Base-by-base conservation (phyloP, 2,888 invertebrate species). In the Allophyes oxyacanthae region DNA sequence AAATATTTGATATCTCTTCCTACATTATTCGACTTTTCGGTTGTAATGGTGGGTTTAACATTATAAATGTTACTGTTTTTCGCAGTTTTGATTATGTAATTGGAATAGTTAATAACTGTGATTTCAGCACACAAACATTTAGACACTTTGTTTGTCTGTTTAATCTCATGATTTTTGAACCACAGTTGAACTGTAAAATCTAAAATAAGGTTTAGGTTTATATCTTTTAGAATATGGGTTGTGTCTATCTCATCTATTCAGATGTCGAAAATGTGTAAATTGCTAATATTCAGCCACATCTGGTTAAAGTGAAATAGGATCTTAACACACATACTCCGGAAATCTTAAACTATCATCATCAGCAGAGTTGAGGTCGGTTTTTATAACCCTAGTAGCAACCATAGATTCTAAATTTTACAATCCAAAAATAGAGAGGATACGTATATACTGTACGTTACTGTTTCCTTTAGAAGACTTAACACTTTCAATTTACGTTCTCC, bases 1-100 rank as follows among this genome's bases (percentile, higher is more conserved):
- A n/a, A n/a, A n/a, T 69, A 58, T 75, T 68, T 74, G 65, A 81
- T 66, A 61, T 45, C 15, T 59, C 33, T 66, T 54, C 38, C 38
- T 62, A 57, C 41, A 62, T 70, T 53, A 60, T 72, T 64, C 43
- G 28, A 45, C 10, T 6, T 72, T 66, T 58, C 8, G 10, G 20
- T 8, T 37, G 42, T 43, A 32, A 28, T 36, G 25, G 13, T 28
- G 36, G 36, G 11, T 48, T 44, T 55, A 40, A 49, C 55, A 6
- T 25, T 25, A 5, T 25, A 25, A n/a, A n/a, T 48, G 57, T 46
- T 50, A 49, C 15, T 48, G 38, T 10, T 36, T 46, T 48, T 56
- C 46, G 52, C 43, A 44, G 46, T 41, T 61, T 38, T 50, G 33
- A 68, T 68, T 64, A 60, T 49, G 41, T 63, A 44, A 63, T 52